Evolutionary conservation across 2,888 invertebrate species (phyloP).

Genomic region (Protula sp.): DNA sequence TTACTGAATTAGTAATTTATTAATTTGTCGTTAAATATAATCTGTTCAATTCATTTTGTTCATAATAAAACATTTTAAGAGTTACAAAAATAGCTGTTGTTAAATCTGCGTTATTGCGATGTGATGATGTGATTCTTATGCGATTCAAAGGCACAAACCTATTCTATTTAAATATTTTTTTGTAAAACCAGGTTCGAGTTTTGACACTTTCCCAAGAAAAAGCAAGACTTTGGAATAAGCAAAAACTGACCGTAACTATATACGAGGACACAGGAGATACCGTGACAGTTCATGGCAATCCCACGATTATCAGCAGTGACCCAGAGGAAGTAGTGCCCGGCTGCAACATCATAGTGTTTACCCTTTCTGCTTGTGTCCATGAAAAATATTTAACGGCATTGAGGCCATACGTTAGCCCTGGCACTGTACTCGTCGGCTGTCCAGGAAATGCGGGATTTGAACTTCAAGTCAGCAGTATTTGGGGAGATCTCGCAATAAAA

Average conservation of each 20-base stretch:
- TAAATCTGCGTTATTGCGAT: too few species aligned
- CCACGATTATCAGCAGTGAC: conserved; percentile 30
- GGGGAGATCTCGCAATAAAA: conserved; percentile 22
- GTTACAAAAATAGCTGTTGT: too few species aligned
- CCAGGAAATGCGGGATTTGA: conserved; percentile 40
- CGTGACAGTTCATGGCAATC: conserved; percentile 20
- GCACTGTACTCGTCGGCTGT: conserved; percentile 31
- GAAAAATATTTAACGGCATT: conserved; percentile 31
- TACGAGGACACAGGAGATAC: too few species aligned
- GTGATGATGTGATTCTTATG: too few species aligned
- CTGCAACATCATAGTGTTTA: conserved; percentile 29
- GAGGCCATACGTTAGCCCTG: conserved; percentile 24
- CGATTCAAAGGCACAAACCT: too few species aligned
- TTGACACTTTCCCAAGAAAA: conserved; percentile 34
- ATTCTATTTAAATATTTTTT: too few species aligned
- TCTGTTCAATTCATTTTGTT: too few species aligned
- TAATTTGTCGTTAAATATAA: too few species aligned
- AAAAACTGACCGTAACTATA: background rate
- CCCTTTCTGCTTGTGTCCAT: conserved; percentile 38
- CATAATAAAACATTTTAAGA: too few species aligned
- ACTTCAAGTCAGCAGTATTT: conserved; percentile 25
- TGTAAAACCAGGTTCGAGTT: too few species aligned
- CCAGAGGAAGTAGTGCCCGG: conserved; percentile 28
- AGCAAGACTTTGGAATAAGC: conserved; percentile 25
- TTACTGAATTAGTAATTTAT: too few species aligned